These are phyloP conservation scores for Noturus placidus DNA, from an alignment of 2,113 vertebrate species.

Conservation along the genomic window DNA sequence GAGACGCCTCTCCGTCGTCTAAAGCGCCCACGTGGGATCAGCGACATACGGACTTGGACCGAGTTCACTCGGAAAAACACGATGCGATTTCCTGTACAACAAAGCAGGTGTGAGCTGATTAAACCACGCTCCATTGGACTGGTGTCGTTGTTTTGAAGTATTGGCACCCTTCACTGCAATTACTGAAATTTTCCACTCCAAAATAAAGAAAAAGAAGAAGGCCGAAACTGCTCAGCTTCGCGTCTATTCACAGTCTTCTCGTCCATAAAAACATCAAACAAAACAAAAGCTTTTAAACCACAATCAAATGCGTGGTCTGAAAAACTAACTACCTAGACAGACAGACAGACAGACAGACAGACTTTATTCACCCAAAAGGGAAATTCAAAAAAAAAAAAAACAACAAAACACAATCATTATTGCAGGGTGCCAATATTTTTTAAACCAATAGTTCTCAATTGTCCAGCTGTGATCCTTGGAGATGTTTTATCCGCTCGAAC, in stretches of 20 bases:
- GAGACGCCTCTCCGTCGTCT: conserved; percentile 14
- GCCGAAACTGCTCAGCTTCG: background rate
- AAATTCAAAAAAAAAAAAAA: background rate
- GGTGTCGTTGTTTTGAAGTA: background rate
- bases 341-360: background rate
- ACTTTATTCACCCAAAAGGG: background rate
- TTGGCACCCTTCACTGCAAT: background rate
- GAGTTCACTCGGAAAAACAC: background rate
- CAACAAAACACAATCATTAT: background rate
- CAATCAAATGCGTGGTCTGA: background rate
- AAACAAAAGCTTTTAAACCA: background rate
- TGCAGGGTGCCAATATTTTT: background rate
- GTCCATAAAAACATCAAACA: background rate
- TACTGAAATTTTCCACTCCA: background rate
- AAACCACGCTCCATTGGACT: background rate
- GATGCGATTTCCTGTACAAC: conserved; percentile 18
- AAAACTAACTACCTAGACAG: background rate
- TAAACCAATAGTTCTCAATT: background rate
- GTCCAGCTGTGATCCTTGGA: no score
- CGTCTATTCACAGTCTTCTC: background rate
- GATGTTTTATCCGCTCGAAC: no score
- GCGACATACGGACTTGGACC: background rate
- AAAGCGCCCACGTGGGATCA: background rate
- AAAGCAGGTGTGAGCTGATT: background rate
- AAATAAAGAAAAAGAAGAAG: background rate